Base-by-base conservation (phyloP, 1,140 invertebrate species). In the Cydia fagiglandana region DNA sequence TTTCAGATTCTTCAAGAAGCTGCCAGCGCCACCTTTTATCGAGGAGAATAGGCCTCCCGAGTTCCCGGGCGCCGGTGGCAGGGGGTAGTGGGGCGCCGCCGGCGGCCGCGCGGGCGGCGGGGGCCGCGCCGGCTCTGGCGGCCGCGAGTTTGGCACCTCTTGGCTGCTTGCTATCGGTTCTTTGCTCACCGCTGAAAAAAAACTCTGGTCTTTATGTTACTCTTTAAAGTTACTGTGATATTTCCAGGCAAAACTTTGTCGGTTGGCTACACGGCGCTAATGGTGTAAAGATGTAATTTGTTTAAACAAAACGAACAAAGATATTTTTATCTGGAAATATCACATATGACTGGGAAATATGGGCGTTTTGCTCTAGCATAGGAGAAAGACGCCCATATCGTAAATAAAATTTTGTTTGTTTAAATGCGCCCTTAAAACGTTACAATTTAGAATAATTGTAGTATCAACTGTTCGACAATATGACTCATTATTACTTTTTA, bases 1-100 rank as follows among this genome's bases (percentile, higher is more conserved):
- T 89, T 98, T 99, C 15, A 99, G 94, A 88, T 99, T 99, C 82
- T 98, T 98, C 61, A 99, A 93, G 80, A 98, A 96, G 84, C 95
- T 97, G 17, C 97, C 97, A 45, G 97, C 97, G 64, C 96, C 97
- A 34, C 97, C 97, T 83, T 95, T 96, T 4, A 98, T 93, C 0
- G 96, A 97, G 12, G 96, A 97, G 84, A 98, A 97, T 13, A 98
- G 86, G 38, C 96, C 95, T 17, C 94, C 94, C 80, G 93, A 77
- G 83, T 80, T 77, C 20, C 79, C 78, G 70, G 86, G 89, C 61
- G 88, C 89, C 20, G 91, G 89, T 2, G 93, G 85, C 2, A 93
- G 90, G 5, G 88, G 81, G 15, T 90, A 87, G 75, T 91, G 89
- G 20, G 84, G 78, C 15, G 85, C 79, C 5, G 94, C 76, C 12